Evolutionary conservation across 92 coral and sea anemone species (phyloP).

Genomic region (Anthopleura xanthogrammica): DNA sequence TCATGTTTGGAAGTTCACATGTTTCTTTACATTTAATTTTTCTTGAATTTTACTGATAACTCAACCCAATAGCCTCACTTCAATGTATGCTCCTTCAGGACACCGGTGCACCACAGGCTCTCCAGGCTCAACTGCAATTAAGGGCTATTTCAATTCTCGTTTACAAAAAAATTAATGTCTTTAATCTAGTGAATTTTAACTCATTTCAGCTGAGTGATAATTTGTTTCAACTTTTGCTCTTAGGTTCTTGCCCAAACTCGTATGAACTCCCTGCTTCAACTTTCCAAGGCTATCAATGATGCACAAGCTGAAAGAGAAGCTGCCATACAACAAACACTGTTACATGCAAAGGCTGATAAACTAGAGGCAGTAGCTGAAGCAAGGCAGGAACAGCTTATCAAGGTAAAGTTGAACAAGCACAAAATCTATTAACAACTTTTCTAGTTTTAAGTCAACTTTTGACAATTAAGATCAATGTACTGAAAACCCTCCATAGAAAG

Average conservation of each 20-base stretch:
- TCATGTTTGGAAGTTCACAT: background rate
- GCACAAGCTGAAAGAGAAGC: slow-evolving; percentile 91
- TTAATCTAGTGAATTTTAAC: too few relatives aligned
- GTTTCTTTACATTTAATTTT: too few relatives aligned
- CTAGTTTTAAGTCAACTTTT: too few relatives aligned
- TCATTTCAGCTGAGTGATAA: background rate
- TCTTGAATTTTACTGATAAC: too few relatives aligned
- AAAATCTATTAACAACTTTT: too few relatives aligned
- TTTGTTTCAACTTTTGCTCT: background rate
- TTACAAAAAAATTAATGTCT: background rate
- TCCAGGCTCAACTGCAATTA: too few relatives aligned
- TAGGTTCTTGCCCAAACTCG: slow-evolving; percentile 94
- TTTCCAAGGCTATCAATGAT: slow-evolving; percentile 91
- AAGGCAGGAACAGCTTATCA: slow-evolving; percentile 89
- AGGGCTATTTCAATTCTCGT: too few relatives aligned
- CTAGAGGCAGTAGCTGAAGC: slow-evolving; percentile 97
- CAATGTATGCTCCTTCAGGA: too few relatives aligned
- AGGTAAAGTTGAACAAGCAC: slow-evolving; percentile 43
- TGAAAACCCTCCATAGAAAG: too few relatives aligned
- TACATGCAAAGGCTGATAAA: slow-evolving; percentile 89
- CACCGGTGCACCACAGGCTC: too few relatives aligned
- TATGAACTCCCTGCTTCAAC: slow-evolving; percentile 92
- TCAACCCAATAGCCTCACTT: too few relatives aligned
- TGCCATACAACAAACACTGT: slow-evolving; percentile 87
- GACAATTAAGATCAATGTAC: too few relatives aligned